Base-by-base conservation (phyloP, 1,140 invertebrate genomes). In the Theocolax elegans region DNA sequence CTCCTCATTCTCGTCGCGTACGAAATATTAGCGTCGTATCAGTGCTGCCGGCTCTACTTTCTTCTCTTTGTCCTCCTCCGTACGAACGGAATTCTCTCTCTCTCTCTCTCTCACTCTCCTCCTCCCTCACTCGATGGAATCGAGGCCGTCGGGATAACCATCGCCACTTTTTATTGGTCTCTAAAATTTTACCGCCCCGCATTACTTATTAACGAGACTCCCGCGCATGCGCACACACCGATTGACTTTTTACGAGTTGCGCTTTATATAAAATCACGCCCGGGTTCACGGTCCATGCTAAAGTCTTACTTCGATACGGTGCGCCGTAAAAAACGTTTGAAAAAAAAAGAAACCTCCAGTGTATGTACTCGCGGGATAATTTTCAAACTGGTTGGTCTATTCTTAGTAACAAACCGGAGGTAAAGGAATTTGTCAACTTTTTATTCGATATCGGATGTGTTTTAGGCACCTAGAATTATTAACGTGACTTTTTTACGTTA, bases 171-270 rank as follows among this genome's bases (percentile, higher is more conserved):
- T 71, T 71, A 64, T 64, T 58, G 62, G 38, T 42, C 62, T 49
- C 38, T 71, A 71, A 71, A 71, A 64, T 71, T 71, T 71, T 71
- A 71, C 60, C 68, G 49, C 27, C 31, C 31, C 42, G 60, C 60
- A 71, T 71, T 65, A 71, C 53, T 71, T 71, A 71, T 71, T 71
- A 71, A 71, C 60, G 68, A 64, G 68, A n/a, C 29, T n/a, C 35
- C 7, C 29, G 6, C 19, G 25, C 29, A 7, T 27, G n/a, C 25
- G 19, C 38, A 15, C 25, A 19, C 48, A 64, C 67, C 67, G 58
- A 68, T 68, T 68, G 56, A 53, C 67, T 68, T 60, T 68, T 68
- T 68, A 68, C 58, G 67, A 54, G 31, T 68, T 58, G 21, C 44
- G 31, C 40, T 48, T 59, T 67, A 51, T 67, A 67, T 51, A 48